phyloP scores from a whole-genome alignment of 2,888 invertebrate genomes.

The Eumacrocentrus americanus region DNA sequence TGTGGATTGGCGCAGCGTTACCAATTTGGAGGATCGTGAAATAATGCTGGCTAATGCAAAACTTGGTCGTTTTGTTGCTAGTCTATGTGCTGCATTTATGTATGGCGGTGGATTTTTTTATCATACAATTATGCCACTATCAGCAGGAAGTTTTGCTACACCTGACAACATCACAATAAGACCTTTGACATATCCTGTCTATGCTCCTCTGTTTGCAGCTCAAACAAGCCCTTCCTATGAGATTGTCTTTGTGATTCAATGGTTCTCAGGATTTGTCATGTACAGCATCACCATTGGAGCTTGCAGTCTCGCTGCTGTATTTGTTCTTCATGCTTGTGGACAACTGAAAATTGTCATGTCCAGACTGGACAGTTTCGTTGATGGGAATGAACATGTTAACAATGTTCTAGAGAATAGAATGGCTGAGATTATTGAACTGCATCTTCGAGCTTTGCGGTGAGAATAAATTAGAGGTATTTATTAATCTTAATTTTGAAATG shows the following conservation, averaged over 20 bases:
- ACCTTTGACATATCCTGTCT: slow-evolving; percentile 48
- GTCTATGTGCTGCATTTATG: slow-evolving; percentile 45
- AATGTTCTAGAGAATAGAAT: slow-evolving; percentile 24
- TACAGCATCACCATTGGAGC: slow-evolving; percentile 48
- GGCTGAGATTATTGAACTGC: slow-evolving; percentile 44
- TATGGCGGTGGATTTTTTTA: slow-evolving; percentile 50
- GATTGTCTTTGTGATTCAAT: slow-evolving; percentile 48
- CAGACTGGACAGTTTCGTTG: slow-evolving; percentile 39
- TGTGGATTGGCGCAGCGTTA: slow-evolving; percentile 41
- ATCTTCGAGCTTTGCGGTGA: slow-evolving; percentile 47
- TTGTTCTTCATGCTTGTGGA: slow-evolving; percentile 52
- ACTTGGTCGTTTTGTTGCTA: slow-evolving; percentile 40
- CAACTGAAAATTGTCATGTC: slow-evolving; percentile 47
- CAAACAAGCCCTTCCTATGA: slow-evolving; percentile 48
- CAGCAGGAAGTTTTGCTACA: slow-evolving; percentile 37
- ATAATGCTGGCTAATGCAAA: slow-evolving; percentile 44
- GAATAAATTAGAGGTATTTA: not conserved
- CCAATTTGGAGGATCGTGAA: slow-evolving; percentile 29
- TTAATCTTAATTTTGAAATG: not conserved
- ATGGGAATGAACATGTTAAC: slow-evolving; percentile 2
- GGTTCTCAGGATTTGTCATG: slow-evolving; percentile 46
- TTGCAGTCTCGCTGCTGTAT: slow-evolving; percentile 49
- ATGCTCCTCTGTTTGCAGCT: slow-evolving; percentile 44
- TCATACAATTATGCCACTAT: slow-evolving; percentile 48
- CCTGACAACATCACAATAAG: slow-evolving; percentile 44